Evolutionary conservation across 2,113 vertebrate genomes (phyloP).

Genomic region (Hydropotes inermis): DNA sequence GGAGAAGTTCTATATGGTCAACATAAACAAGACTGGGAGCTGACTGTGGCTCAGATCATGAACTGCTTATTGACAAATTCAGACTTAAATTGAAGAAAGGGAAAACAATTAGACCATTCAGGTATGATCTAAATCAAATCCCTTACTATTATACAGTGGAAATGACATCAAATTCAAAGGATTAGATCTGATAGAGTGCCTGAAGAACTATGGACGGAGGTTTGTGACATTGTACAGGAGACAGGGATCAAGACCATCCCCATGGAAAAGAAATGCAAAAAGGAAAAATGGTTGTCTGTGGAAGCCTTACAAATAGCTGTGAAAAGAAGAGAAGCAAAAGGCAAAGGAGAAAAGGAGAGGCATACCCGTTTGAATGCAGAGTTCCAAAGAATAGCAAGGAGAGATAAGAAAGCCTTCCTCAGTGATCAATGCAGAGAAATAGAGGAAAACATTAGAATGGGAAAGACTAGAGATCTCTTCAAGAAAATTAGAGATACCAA

Average conservation of each 20-base stretch:
- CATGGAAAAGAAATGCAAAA: background rate
- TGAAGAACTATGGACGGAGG: background rate
- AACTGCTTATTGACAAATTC: background rate
- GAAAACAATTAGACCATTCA: background rate
- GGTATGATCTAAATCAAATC: background rate
- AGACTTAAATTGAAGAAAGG: background rate
- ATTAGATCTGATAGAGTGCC: background rate
- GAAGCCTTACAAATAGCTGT: background rate
- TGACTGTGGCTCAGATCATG: background rate
- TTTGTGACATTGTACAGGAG: background rate
- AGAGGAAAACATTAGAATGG: background rate
- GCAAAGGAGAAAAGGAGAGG: background rate
- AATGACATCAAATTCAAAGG: background rate
- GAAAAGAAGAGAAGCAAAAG: background rate
- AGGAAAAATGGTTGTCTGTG: background rate
- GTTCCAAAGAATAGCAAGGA: background rate
- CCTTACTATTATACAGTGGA: background rate
- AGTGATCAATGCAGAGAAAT: background rate
- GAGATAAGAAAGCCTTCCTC: background rate
- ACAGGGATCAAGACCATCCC: background rate
- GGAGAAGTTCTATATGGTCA: background rate
- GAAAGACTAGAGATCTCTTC: background rate
- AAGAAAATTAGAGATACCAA: background rate
- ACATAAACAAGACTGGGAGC: background rate
- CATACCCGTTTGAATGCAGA: background rate